Evolutionary conservation across 2,888 invertebrate genomes (phyloP), one percentile per base, ranked within the genome.

Genomic region (Folsomia manolachei): DNA sequence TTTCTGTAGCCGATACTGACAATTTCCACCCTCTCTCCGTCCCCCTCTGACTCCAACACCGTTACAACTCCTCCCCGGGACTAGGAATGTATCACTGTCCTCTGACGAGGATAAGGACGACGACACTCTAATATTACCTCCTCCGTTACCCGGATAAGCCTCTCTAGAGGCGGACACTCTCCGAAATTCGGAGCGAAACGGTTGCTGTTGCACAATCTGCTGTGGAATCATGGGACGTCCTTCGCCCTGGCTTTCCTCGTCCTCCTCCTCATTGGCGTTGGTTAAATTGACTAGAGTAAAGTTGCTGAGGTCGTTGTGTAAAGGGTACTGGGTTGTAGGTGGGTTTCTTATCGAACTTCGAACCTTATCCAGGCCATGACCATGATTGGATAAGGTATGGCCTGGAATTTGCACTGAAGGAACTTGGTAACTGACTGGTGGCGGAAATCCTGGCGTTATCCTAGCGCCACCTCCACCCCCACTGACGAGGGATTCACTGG

Each of bases 51-150:
- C 60, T 61, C 66, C 67, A 14, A 68, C 69, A 21, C 64, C 68
- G n/a, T 66, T 63, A 23, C 71, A 71, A 39, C 68, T 71, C 19
- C 71, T 53, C 0, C 63, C 64, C 18, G 69, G 69, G 52, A 74
- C 71, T 11, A 74, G 26, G 63, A 74, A 74, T 27, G 74, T 74
- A 62, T 74, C 74, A 27, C 74, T 74, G 23, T 74, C 74, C 18
- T 71, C 74, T 7, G 71, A 67, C 2, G 73, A 64, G 21, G 71
- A 66, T 1, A 69, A 71, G 1, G 60, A 67, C 4, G 65, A 66
- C 4, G 66, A 66, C 39, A 39, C 19, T 27, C 52, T 66, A 4
- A 21, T 39, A 21, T 60, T 21, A 60, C 27, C 64, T 23, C 63
- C 21, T 7, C 64, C 27, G 11, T 9, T 39, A 4, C 4, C 14